phyloP scores from a whole-genome alignment of 2,113 vertebrate genomes.

The Actinemys pallida region DNA sequence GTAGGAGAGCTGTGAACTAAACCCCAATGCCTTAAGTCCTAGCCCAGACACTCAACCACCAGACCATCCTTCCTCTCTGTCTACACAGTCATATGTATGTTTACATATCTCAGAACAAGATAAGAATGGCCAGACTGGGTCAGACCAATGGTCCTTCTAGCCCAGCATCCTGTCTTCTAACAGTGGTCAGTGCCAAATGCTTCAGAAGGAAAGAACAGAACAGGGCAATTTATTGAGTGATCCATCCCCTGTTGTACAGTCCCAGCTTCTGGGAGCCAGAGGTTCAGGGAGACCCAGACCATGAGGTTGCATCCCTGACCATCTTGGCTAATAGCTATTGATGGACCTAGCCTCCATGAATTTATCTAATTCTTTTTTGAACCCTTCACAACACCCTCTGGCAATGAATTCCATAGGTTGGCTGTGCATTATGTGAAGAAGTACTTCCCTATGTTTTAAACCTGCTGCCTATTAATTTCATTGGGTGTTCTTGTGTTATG shows the following conservation, averaged over 20 bases:
- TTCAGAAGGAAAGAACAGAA: too few relatives aligned
- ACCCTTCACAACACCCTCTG: background rate
- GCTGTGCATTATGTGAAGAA: background rate
- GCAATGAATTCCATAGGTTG: background rate
- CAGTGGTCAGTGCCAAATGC: too few relatives aligned
- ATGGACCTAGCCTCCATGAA: background rate
- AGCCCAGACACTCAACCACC: fast-evolving
- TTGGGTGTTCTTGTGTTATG: background rate
- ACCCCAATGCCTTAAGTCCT: fast-evolving
- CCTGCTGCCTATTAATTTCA: background rate
- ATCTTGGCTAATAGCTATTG: background rate
- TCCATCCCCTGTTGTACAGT: too few relatives aligned
- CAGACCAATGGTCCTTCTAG: background rate
- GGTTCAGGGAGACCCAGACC: background rate
- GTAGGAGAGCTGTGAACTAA: background rate
- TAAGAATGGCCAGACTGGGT: background rate
- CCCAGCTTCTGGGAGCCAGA: background rate
- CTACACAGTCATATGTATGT: fast-evolving
- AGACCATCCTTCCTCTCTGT: constrained; percentile 18
- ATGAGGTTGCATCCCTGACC: too few relatives aligned
- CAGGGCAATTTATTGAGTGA: too few relatives aligned
- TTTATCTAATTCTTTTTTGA: background rate
- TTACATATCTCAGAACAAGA: background rate
- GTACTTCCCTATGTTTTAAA: background rate
- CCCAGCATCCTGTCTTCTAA: background rate